A percentile compares a stretch with the other conserved stretches of the same genome.
These are phyloP conservation scores for Drosophila koepferae DNA, from an alignment of 2,888 invertebrate species.

Conservation along the genomic window DNA sequence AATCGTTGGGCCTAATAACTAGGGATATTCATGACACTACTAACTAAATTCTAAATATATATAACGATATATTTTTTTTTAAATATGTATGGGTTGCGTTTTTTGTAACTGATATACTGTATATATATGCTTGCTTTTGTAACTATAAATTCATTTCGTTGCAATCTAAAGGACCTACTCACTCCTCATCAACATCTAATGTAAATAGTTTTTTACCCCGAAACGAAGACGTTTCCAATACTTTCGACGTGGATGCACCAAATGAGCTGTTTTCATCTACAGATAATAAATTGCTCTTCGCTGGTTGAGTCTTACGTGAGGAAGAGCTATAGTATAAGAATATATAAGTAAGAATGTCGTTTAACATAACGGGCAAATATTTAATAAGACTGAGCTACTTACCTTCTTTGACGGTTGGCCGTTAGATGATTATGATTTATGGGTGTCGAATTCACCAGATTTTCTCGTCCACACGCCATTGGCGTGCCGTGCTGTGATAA, in stretches of 20 bases:
- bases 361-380: not conserved
- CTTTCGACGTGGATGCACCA: constrained; percentile 48
- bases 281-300: constrained; percentile 18
- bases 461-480: constrained; percentile 54
- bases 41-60: constrained; percentile 52
- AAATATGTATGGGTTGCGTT: constrained; percentile 63
- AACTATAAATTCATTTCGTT: constrained; percentile 58
- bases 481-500: constrained; percentile 77
- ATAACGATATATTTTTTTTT: constrained; percentile 58
- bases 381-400: constrained; percentile 45
- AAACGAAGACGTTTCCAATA: constrained; percentile 78
- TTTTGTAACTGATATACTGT: constrained; percentile 50
- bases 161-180: constrained; percentile 20
- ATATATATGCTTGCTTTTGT: constrained; percentile 32
- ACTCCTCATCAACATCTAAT: constrained; percentile 80
- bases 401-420: constrained; percentile 74
- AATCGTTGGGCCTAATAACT: constrained; percentile 58
- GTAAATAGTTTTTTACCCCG: constrained; percentile 82
- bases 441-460: constrained; percentile 83
- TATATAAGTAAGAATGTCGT: not conserved
- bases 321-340: constrained; percentile 34
- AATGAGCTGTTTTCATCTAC: constrained; percentile 24
- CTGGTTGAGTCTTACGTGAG: constrained; percentile 26
- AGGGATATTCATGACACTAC: constrained; percentile 53
- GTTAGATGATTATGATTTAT: constrained; percentile 81